These are phyloP conservation scores for Ennomos fuscantarius DNA, from an alignment of 2,888 invertebrate species.

Conservation along the genomic window DNA sequence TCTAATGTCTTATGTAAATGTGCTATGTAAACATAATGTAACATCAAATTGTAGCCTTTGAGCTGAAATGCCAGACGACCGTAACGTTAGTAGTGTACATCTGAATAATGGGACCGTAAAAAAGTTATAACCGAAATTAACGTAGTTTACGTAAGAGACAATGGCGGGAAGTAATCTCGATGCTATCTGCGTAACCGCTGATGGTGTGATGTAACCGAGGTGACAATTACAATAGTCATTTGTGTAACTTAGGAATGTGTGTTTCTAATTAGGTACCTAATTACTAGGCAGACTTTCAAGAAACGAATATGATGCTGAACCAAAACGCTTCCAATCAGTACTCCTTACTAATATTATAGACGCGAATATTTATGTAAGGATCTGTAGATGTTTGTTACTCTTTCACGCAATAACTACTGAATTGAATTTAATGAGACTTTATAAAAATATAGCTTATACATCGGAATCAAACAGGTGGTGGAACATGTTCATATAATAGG, in stretches of 20 bases:
- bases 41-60: constrained; percentile 14
- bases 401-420: too few relatives aligned
- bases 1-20: background rate
- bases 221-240: constrained; percentile 20
- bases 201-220: constrained; percentile 21
- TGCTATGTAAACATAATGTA: constrained; percentile 11
- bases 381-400: too few relatives aligned
- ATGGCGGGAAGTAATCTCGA: constrained; percentile 33
- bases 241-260: constrained; percentile 10
- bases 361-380: too few relatives aligned
- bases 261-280: constrained; percentile 16
- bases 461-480: too few relatives aligned
- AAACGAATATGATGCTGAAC: too few relatives aligned
- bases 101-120: constrained; percentile 27
- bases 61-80: constrained; percentile 6
- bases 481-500: too few relatives aligned
- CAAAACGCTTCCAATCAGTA: too few relatives aligned
- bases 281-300: too few relatives aligned
- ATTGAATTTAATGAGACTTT: too few relatives aligned
- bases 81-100: constrained; percentile 21
- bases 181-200: constrained; percentile 30
- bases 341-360: too few relatives aligned
- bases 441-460: too few relatives aligned
- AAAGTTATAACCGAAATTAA: constrained; percentile 16
- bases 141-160: constrained; percentile 32